Conservation (phyloP, 2,888 invertebrate genomes). For the Dryobotodes eremita region DNA sequence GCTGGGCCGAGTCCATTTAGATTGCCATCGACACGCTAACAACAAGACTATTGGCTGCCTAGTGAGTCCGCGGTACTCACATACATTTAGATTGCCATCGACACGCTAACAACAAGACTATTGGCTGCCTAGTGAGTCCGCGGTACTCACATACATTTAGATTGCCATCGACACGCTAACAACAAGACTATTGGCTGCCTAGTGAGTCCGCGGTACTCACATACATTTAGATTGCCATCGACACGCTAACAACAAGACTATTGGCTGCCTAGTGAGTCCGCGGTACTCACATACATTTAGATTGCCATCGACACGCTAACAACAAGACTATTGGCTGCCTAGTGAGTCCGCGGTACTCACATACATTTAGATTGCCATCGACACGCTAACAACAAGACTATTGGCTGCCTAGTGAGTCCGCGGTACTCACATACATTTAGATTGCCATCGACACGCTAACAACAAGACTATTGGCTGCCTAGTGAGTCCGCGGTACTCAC, state of each 20-base stretch:
- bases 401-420: neutral
- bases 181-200: neutral
- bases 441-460: neutral
- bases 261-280: neutral
- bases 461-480: neutral
- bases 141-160: neutral
- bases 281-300: neutral
- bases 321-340: neutral
- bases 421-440: neutral
- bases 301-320: neutral
- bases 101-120: neutral
- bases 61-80: neutral
- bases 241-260: neutral
- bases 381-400: neutral
- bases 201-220: neutral
- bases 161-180: neutral
- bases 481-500: neutral
- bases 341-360: neutral
- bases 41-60: neutral
- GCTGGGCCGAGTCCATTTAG: neutral
- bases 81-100: neutral
- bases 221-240: neutral
- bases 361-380: neutral
- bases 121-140: neutral
- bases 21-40: neutral